These are phyloP conservation scores for Pogoniulus pusillus DNA, from an alignment of 2,797 vertebrate species.

Conservation along the genomic window DNA sequence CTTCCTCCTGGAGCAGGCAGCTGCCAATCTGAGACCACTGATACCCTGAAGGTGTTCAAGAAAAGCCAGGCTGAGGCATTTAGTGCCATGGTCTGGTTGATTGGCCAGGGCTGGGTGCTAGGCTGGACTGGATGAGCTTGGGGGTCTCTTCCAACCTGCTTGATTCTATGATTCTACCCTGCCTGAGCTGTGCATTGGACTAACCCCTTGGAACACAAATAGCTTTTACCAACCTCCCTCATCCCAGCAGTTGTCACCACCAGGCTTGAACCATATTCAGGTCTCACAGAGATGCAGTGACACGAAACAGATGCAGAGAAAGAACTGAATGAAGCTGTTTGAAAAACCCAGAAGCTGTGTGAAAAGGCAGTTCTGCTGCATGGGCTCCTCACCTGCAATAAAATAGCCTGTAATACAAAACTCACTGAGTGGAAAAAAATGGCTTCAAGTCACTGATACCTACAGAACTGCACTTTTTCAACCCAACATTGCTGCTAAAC, in stretches of 20 bases:
- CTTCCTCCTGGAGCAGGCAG: no score
- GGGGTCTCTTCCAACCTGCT: no score
- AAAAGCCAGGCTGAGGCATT: no score
- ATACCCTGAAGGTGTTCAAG: no score
- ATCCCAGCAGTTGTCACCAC: background rate
- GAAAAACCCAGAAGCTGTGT: background rate
- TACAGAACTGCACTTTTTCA: background rate
- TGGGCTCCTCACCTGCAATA: background rate
- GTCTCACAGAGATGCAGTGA: background rate
- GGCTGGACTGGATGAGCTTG: no score
- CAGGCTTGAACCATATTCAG: background rate
- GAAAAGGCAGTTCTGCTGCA: background rate
- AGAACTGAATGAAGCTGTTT: background rate
- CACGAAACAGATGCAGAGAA: background rate
- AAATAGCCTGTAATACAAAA: background rate
- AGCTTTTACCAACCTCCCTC: background rate
- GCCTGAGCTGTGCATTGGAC: background rate
- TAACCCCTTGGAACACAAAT: background rate
- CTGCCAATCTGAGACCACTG: no score
- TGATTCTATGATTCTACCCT: no score
- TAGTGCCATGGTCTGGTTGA: no score
- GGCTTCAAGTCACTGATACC: background rate
- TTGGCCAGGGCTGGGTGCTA: no score
- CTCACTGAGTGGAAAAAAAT: background rate
- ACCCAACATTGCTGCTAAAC: background rate